These are phyloP conservation scores for Oceanites oceanicus DNA, from an alignment of 2,113 vertebrate species.

Conservation along the genomic window DNA sequence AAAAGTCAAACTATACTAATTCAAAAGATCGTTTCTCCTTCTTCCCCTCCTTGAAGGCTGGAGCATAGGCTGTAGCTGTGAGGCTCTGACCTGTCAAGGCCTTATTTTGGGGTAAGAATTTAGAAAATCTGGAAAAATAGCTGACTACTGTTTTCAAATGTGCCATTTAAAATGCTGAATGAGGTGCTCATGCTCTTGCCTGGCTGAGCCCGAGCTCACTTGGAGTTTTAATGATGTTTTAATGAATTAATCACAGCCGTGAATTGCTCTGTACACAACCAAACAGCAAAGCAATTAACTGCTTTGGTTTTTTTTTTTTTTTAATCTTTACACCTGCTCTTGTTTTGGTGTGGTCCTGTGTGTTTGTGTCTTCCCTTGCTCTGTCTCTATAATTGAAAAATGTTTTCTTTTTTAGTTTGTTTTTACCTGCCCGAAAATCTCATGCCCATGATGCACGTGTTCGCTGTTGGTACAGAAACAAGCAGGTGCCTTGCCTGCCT, in stretches of 20 bases:
- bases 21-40: neutral
- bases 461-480: neutral
- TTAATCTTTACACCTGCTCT: neutral
- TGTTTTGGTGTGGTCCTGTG: neutral
- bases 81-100: neutral
- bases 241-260: neutral
- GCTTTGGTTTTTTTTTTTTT: neutral
- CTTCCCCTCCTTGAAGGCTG: neutral
- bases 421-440: neutral
- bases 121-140: neutral
- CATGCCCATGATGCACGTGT: accelerated
- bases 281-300: neutral
- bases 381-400: neutral
- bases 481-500: neutral
- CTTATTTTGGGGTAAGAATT: neutral
- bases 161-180: neutral
- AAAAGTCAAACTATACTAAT: neutral
- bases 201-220: neutral
- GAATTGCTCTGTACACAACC: neutral
- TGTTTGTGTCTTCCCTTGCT: neutral
- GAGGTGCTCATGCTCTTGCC: neutral
- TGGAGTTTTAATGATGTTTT: neutral
- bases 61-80: neutral
- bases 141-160: neutral
- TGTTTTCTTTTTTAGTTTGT: neutral